Evolutionary conservation across 2,888 invertebrate species (phyloP), one percentile per base, ranked within the genome.

Genomic region (Apotomis betuletana): DNA sequence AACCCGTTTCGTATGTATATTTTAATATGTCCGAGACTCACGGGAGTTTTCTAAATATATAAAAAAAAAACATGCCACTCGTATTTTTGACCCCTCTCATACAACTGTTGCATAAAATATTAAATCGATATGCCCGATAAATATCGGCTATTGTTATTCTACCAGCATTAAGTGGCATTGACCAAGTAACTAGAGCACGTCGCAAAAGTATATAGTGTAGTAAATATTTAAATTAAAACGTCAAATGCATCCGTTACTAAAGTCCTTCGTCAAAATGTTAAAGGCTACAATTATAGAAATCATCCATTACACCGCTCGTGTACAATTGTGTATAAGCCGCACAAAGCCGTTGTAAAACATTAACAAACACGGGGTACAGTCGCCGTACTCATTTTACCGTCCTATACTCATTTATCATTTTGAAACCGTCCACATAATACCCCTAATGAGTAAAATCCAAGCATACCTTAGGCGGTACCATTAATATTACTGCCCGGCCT

Each of bases 381-480:
- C 83, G 83, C 80, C 84, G 80, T 84, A 81, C 80, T 87, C 84
- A 84, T 87, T 87, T 87, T 83, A 83, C 84, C 84, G 79, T 84
- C 82, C 84, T 87, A 81, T 81, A 85, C 84, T 85, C 90, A 90
- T 92, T 90, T 90, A 92, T 92, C 92, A 92, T 92, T 89, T 91
- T 79, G 83, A 85, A 87, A 90, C 89, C 87, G 87, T 87, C 86
- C 88, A 85, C 87, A 87, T 91, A 90, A 91, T 89, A 89, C 88
- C 90, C 87, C 87, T 91, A 92, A 92, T 92, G 91, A 91, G 91
- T 90, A 90, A 89, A 91, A 92, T 92, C 91, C 91, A 87, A 85
- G 89, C 91, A 90, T 91, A 90, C 90, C 89, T 91, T 88, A 83
- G 87, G 88, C 86, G 85, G 87, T 89, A 86, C 87, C 90, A 90